Base-by-base conservation (phyloP, 2,113 vertebrate species). In the Otus sunia region DNA sequence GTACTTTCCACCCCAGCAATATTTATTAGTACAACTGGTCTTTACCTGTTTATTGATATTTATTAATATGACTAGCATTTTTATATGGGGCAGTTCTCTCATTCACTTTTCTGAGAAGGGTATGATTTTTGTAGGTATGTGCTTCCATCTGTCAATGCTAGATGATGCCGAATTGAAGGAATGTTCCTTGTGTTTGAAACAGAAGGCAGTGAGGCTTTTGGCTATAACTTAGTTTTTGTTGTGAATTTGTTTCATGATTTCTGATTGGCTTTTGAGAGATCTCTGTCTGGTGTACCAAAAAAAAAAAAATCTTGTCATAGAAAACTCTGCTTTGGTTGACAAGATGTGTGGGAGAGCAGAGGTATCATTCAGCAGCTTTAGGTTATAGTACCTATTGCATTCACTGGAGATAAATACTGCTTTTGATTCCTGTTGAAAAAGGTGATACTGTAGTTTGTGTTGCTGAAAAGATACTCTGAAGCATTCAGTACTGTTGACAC, bases 111-210 rank as follows among this genome's bases (percentile, higher is more conserved):
- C 72, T 83, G 75, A 37, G 64, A 88, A 95, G 83, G 29, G 56
- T 85, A 86, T 86, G 90, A 86, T 93, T 95, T 96, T 84, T 95
- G 72, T 95, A 95, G 94, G 96, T 96, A 97, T 96, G 92, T 84
- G 95, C 90, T 71, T 93, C 96, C 96, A 97, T 97, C 96, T 96
- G 96, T 95, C 90, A 95, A 4, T 95, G 88, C 86, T 93, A 88
- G 75, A 96, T 93, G 72, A 96, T 83, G 94, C 94, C n/a, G 79
- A 93, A 92, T 94, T 77, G 86, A 92, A 88, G 95, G 92, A 96
- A 94, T 96, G 95, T 90, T 96, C 90, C 96, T 95, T 95, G 96
- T 96, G 95, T 88, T 97, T 90, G 92, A 94, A 96, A 94, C 96
- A 97, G 96, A 96, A 96, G 96, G 96, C 94, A 95, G 55, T 52